These are phyloP conservation scores for Thalpophila matura DNA, from an alignment of 2,888 invertebrate species.

Conservation along the genomic window DNA sequence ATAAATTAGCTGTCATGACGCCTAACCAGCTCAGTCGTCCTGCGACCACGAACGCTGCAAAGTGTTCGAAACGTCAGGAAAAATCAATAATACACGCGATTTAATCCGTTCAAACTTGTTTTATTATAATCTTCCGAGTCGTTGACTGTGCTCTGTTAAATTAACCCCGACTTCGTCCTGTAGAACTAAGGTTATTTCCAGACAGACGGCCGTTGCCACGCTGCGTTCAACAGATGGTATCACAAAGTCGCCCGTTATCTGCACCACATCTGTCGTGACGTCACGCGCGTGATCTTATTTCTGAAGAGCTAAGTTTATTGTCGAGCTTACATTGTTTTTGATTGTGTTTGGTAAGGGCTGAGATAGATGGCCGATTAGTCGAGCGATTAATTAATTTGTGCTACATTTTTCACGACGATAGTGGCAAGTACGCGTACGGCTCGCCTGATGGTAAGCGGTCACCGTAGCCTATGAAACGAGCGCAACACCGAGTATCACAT, in stretches of 20 bases:
- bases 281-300: conserved; percentile 18
- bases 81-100: too few species aligned
- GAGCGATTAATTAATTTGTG: background rate
- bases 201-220: conserved; percentile 7
- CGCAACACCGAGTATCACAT: too few species aligned
- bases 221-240: conserved; percentile 30
- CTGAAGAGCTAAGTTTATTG: conserved; percentile 9
- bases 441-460: too few species aligned
- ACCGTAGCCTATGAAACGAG: too few species aligned
- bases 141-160: background rate
- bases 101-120: too few species aligned
- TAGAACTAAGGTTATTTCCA: conserved; percentile 31
- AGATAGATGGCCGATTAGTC: background rate
- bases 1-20: too few species aligned
- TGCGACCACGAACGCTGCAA: too few species aligned
- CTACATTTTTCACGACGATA: too few species aligned
- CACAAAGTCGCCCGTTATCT: conserved; percentile 39
- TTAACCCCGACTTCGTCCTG: background rate
- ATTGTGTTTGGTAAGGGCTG: conserved; percentile 4
- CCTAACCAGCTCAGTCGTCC: too few species aligned
- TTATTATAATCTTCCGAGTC: too few species aligned
- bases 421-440: too few species aligned
- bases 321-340: conserved; percentile 8
- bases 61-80: too few species aligned
- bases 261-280: conserved; percentile 40